A percentile compares a stretch with the other conserved stretches of the same genome.
These are phyloP conservation scores for Urocolius indicus DNA, from an alignment of 2,113 vertebrate genomes.

Conservation along the genomic window DNA sequence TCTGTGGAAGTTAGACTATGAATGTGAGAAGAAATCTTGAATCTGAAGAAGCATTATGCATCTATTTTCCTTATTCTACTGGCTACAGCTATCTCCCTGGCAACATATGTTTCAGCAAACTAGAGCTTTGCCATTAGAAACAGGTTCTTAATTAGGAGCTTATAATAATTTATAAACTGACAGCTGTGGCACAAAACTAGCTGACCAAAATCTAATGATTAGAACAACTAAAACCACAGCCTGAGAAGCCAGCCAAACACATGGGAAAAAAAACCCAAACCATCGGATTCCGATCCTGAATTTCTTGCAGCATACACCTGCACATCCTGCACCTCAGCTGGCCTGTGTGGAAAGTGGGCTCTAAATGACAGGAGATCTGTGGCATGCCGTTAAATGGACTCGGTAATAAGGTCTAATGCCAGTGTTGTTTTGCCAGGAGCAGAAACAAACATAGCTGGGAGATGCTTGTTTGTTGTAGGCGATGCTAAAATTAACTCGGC, in stretches of 20 bases:
- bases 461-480: not conserved
- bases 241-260: not conserved
- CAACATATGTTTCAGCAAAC: conserved; percentile 52
- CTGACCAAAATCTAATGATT: conserved; percentile 28
- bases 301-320: conserved; percentile 7
- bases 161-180: conserved; percentile 44
- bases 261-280: not conserved
- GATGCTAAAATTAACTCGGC: conserved; percentile 47
- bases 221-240: not conserved
- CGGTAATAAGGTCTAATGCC: not conserved
- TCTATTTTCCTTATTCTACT: not conserved
- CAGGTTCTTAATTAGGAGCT: conserved; percentile 66
- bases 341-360: not conserved
- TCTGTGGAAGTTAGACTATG: not conserved
- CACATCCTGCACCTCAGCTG: not conserved
- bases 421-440: conserved; percentile 12
- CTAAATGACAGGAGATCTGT: not conserved
- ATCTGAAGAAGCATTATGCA: not conserved
- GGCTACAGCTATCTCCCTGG: not conserved
- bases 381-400: not conserved
- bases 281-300: not conserved
- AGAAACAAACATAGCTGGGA: conserved; percentile 5
- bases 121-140: conserved; percentile 48
- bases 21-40: not conserved
- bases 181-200: conserved; percentile 43